Percentiles rank a stretch among this genome's conserved stretches.
phyloP scores from a whole-genome alignment of 2,113 vertebrate species.

The Xiphias gladius region DNA sequence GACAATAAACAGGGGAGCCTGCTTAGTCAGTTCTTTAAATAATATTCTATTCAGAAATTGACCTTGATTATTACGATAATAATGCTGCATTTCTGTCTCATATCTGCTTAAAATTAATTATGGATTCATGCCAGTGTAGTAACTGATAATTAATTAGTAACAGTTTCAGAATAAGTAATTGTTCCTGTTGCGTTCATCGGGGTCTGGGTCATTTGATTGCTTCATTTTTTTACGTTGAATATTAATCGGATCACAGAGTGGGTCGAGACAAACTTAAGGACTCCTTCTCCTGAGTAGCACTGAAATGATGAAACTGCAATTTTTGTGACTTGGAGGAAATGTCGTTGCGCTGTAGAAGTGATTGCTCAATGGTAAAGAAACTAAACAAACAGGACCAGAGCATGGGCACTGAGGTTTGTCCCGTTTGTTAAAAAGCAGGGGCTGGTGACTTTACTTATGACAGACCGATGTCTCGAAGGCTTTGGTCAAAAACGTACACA shows the following conservation, averaged over 20 bases:
- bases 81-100: conserved; percentile 46
- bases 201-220: conserved; percentile 53
- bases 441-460: conserved; percentile 38
- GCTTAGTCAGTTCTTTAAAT: conserved; percentile 57
- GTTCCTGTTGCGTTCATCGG: conserved; percentile 66
- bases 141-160: conserved; percentile 52
- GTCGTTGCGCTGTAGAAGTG: conserved; percentile 52
- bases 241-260: conserved; percentile 49
- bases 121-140: conserved; percentile 54
- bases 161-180: conserved; percentile 52
- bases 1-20: conserved; percentile 64
- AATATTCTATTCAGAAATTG: conserved; percentile 57
- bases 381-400: neutral
- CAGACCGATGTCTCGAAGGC: conserved; percentile 16
- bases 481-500: conserved; percentile 11
- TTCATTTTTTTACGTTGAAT: conserved; percentile 45
- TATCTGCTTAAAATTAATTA: conserved; percentile 51
- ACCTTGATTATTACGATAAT: conserved; percentile 60
- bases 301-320: conserved; percentile 30
- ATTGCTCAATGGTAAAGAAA: conserved; percentile 41
- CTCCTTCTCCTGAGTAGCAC: conserved; percentile 20
- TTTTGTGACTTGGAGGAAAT: conserved; percentile 25
- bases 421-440: conserved; percentile 47
- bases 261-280: conserved; percentile 38
- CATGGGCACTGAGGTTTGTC: conserved; percentile 13